These are phyloP conservation scores for Scrobipalpa costella DNA, from an alignment of 2,888 invertebrate species.

Conservation along the genomic window DNA sequence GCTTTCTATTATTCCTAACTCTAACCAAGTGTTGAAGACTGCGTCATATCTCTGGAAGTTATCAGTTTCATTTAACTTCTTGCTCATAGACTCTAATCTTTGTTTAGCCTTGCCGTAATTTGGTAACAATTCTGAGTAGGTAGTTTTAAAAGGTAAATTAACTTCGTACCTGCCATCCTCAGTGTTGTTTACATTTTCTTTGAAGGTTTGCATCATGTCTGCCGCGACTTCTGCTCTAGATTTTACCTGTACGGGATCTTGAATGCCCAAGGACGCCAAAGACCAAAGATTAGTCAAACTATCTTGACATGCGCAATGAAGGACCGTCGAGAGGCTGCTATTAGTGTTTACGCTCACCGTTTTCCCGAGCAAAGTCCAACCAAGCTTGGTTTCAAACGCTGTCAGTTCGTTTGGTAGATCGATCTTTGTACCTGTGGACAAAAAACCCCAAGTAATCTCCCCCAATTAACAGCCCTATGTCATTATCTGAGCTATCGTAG, in stretches of 20 bases:
- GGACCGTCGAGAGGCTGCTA: no score
- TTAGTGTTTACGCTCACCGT: no score
- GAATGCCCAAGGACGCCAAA: slow-evolving; percentile 23
- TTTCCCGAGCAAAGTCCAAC: no score
- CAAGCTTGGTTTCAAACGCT: no score
- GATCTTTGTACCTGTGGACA: no score
- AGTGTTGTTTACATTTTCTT: slow-evolving; percentile 16
- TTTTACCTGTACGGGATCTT: slow-evolving; percentile 12
- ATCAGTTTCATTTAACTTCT: slow-evolving; percentile 9
- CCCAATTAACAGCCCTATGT: no score
- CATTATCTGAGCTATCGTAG: no score
- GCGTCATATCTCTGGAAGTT: slow-evolving; percentile 22
- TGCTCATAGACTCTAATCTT: slow-evolving; percentile 22
- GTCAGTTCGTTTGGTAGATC: no score
- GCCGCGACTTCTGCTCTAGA: not conserved
- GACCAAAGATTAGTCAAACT: not conserved
- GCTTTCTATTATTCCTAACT: slow-evolving; percentile 13
- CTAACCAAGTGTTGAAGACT: slow-evolving; percentile 23
- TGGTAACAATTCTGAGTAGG: not conserved
- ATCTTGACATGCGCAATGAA: no score
- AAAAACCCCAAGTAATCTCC: no score
- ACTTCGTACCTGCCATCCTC: slow-evolving; percentile 25
- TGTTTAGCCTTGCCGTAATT: slow-evolving; percentile 14
- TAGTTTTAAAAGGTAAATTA: slow-evolving; percentile 20
- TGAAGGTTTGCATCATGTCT: not conserved